A percentile compares a stretch with the other conserved stretches of the same genome.
phyloP scores from a whole-genome alignment of 2,797 vertebrate species.

The Sebastes matsubarae region DNA sequence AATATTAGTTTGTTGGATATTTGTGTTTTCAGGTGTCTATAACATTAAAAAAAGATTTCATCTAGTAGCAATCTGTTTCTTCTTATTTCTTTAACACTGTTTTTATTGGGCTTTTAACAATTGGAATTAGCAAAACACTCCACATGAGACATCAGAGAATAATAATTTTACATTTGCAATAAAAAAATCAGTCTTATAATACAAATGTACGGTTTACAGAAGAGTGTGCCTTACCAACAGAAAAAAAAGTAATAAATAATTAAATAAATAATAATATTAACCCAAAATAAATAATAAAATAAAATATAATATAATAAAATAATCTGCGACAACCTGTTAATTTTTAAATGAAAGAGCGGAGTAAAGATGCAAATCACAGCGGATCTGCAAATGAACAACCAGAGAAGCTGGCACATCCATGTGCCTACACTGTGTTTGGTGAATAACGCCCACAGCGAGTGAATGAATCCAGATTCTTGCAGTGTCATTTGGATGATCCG shows the following conservation, averaged over 20 bases:
- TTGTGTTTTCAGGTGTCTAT: not conserved
- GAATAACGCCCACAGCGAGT: slow-evolving; percentile 39
- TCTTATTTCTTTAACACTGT: too few relatives aligned
- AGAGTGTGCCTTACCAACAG: too few relatives aligned
- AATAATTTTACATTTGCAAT: too few relatives aligned
- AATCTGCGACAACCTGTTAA: not conserved
- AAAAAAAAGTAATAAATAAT: too few relatives aligned
- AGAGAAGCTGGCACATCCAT: slow-evolving; percentile 19
- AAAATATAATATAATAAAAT: not conserved
- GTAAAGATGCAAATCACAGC: not conserved
- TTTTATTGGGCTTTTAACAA: too few relatives aligned
- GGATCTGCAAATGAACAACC: slow-evolving; percentile 24
- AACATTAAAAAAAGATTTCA: not conserved
- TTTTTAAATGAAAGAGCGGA: not conserved
- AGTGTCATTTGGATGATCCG: slow-evolving; percentile 18
- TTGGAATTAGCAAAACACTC: too few relatives aligned
- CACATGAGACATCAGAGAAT: too few relatives aligned
- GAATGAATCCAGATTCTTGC: slow-evolving; percentile 31
- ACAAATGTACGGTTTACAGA: too few relatives aligned
- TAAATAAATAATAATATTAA: too few relatives aligned
- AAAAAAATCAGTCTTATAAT: too few relatives aligned
- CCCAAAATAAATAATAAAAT: too few relatives aligned
- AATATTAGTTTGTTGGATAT: not conserved
- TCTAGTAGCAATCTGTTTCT: not conserved
- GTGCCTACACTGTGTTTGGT: slow-evolving; percentile 43